Evolutionary conservation across 2,888 invertebrate species (phyloP).

Genomic region (Lobophora halterata): DNA sequence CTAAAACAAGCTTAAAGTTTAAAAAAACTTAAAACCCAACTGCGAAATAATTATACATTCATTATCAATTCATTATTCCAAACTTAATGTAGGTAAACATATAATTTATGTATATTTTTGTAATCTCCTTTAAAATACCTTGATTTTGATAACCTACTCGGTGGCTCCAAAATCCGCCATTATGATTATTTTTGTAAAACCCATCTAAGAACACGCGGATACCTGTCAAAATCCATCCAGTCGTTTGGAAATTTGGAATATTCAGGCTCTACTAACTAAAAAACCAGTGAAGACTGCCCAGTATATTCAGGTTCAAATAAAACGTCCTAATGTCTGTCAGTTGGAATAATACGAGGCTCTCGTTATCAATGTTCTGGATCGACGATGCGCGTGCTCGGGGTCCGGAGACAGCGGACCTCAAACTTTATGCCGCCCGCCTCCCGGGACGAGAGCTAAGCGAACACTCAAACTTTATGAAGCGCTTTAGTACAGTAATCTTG

Average conservation of each 20-base stretch:
- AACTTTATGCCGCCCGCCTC: conserved; percentile 7
- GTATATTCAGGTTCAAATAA: conserved; percentile 19
- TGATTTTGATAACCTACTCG: too few species aligned
- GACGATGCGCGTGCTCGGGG: conserved; percentile 18
- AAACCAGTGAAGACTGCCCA: conserved; percentile 10
- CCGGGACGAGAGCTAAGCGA: neutral
- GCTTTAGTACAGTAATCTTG: neutral
- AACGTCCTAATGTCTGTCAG: conserved; percentile 24
- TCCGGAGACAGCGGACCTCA: conserved; percentile 15
- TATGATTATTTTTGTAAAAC: too few species aligned
- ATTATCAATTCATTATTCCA: too few species aligned
- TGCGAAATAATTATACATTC: too few species aligned
- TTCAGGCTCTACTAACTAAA: conserved; percentile 9
- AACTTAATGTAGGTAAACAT: too few species aligned
- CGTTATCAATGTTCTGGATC: conserved; percentile 11
- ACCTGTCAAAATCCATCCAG: too few species aligned
- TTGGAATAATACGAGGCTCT: conserved; percentile 13
- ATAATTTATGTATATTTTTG: too few species aligned
- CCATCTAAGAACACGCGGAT: too few species aligned
- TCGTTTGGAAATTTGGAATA: conserved; percentile 19
- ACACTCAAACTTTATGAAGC: conserved; percentile 7
- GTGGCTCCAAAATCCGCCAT: too few species aligned
- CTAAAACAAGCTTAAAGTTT: too few species aligned
- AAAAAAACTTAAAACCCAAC: too few species aligned
- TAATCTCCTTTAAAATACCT: too few species aligned